Evolutionary conservation across 2,797 vertebrate genomes (phyloP).

Genomic region (Sebastiscus tertius): DNA sequence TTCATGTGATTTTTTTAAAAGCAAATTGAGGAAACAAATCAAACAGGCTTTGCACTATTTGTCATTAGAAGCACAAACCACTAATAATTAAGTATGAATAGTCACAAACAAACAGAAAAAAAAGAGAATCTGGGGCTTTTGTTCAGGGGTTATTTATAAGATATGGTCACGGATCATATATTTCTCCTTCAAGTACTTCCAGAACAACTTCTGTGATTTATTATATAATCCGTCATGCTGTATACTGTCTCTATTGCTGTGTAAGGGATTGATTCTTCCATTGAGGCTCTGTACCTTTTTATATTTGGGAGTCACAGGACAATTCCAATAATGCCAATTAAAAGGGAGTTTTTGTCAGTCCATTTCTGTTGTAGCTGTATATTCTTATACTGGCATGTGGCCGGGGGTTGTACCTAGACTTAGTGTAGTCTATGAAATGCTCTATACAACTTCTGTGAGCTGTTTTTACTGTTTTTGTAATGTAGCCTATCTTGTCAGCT

Average conservation of each 20-base stretch:
- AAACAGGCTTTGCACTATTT: constrained; percentile 57
- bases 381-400: constrained; percentile 20
- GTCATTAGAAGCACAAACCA: constrained; percentile 54
- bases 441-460: constrained; percentile 15
- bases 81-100: constrained; percentile 4
- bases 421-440: constrained; percentile 24
- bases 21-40: constrained; percentile 17
- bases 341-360: constrained; percentile 63
- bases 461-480: constrained; percentile 5
- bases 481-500: constrained; percentile 27
- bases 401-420: constrained; percentile 1
- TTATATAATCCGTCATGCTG: constrained; percentile 11
- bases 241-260: constrained; percentile 16
- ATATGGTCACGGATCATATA: constrained; percentile 10
- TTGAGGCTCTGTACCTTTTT: constrained; percentile 13
- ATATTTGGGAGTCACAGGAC: constrained; percentile 19
- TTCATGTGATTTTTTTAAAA: background rate
- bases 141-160: constrained; percentile 38
- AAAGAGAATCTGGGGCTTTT: background rate
- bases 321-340: background rate
- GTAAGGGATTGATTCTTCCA: background rate
- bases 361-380: constrained; percentile 22
- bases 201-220: constrained; percentile 34
- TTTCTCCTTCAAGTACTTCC: constrained; percentile 31
- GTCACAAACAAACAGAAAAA: background rate